Conservation (phyloP, 2,888 invertebrate species). For the Cephus runcator region DNA sequence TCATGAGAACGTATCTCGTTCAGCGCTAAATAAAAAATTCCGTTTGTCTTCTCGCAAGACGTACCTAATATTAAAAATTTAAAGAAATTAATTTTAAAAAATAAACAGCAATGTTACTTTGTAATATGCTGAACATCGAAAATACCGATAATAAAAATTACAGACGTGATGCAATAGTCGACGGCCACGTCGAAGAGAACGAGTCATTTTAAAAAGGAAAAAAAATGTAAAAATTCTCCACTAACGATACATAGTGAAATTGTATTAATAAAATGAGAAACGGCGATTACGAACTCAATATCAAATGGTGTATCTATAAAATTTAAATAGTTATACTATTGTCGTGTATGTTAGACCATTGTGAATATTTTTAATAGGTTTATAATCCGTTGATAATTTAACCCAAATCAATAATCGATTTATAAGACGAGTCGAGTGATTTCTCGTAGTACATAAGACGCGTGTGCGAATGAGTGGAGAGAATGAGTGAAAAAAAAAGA, state of each 20-base stretch:
- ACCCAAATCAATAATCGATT: slow-evolving; percentile 47
- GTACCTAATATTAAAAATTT: background rate
- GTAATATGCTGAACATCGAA: background rate
- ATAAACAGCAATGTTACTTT: background rate
- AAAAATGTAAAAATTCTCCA: background rate
- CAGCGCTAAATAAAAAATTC: background rate
- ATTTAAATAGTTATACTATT: slow-evolving; percentile 46
- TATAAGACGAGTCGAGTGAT: slow-evolving; percentile 19
- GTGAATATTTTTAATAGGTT: slow-evolving; percentile 62
- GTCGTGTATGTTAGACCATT: slow-evolving; percentile 59
- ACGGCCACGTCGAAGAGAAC: background rate
- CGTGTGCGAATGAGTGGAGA: slow-evolving; percentile 27
- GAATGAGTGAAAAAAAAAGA: slow-evolving; percentile 16
- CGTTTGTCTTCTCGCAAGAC: background rate
- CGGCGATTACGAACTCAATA: slow-evolving; percentile 32
- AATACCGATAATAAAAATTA: background rate
- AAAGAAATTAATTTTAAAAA: background rate
- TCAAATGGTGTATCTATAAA: slow-evolving; percentile 39
- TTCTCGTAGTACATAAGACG: slow-evolving; percentile 21
- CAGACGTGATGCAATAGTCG: background rate
- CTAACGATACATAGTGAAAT: background rate
- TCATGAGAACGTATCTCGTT: background rate
- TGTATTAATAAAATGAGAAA: background rate
- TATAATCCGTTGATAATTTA: slow-evolving; percentile 54
- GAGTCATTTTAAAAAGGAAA: background rate